These are phyloP conservation scores for Meriones psammophilus DNA, from an alignment of 2,797 vertebrate species.

Conservation along the genomic window DNA sequence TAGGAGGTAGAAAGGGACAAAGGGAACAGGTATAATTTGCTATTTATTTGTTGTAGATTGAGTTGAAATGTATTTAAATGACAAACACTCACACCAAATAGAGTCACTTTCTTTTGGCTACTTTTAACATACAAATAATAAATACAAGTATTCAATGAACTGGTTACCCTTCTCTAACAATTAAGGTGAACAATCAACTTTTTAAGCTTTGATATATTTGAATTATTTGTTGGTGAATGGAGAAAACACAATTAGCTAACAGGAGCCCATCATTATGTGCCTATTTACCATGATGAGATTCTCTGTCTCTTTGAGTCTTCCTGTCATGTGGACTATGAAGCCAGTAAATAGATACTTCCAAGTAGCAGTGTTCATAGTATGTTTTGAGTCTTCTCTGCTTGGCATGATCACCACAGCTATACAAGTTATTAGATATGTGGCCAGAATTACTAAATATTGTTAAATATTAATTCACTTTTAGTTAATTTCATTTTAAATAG, in stretches of 20 bases:
- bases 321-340: background rate
- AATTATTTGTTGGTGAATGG: conserved; percentile 37
- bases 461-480: conserved; percentile 38
- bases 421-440: background rate
- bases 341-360: conserved; percentile 33
- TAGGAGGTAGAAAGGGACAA: background rate
- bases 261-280: background rate
- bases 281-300: background rate
- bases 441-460: background rate
- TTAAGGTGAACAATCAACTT: background rate
- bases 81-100: conserved; percentile 73
- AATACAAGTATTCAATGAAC: conserved; percentile 73
- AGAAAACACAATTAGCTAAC: background rate
- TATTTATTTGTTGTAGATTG: conserved; percentile 69
- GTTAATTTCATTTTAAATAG: conserved; percentile 53
- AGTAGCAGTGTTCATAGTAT: background rate
- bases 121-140: conserved; percentile 72
- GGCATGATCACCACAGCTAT: background rate
- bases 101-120: conserved; percentile 62
- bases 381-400: background rate
- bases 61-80: conserved; percentile 80
- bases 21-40: conserved; percentile 68
- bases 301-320: background rate
- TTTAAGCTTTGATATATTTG: conserved; percentile 4
- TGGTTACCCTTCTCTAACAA: background rate